Conservation (phyloP, 2,888 invertebrate genomes). For the Onchidella celtica region DNA sequence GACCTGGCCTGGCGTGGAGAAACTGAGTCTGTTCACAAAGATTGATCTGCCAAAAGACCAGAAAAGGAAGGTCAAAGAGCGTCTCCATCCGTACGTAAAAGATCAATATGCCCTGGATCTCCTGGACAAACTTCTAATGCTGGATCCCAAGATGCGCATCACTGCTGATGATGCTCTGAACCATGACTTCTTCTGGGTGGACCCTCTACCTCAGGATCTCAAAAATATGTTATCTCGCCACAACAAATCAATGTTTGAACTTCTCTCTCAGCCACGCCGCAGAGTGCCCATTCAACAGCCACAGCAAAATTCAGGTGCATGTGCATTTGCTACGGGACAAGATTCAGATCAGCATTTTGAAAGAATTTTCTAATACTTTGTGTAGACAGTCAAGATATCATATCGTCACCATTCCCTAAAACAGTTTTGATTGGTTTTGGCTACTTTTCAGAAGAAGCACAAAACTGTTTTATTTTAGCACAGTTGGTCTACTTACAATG, state of each 20-base stretch:
- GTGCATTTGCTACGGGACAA: constrained; percentile 41
- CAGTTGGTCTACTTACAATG: too few species aligned
- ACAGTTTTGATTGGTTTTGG: too few species aligned
- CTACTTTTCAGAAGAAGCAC: too few species aligned
- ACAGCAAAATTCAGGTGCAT: constrained; percentile 1
- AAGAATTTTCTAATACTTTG: constrained; percentile 70
- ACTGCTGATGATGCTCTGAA: constrained; percentile 16
- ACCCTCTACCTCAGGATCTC: constrained; percentile 86
- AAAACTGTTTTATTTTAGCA: too few species aligned
- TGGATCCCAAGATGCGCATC: constrained; percentile 77
- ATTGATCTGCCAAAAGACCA: constrained; percentile 76
- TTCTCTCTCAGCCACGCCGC: not conserved
- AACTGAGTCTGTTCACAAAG: constrained; percentile 88
- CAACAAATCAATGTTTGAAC: constrained; percentile 23
- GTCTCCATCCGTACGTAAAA: constrained; percentile 92
- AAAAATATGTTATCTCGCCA: constrained; percentile 14
- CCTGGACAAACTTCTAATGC: constrained; percentile 84
- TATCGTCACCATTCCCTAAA: too few species aligned
- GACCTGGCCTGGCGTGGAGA: constrained; percentile 92
- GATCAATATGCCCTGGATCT: constrained; percentile 95
- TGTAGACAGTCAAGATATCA: too few species aligned
- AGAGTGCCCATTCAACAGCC: not conserved
- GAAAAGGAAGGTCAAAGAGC: constrained; percentile 80
- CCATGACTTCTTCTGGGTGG: constrained; percentile 99
- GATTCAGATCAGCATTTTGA: constrained; percentile 78